Evolutionary conservation across 1,140 invertebrate species (phyloP), one percentile per base, ranked within the genome.

Genomic region (Arctopsyche grandis): DNA sequence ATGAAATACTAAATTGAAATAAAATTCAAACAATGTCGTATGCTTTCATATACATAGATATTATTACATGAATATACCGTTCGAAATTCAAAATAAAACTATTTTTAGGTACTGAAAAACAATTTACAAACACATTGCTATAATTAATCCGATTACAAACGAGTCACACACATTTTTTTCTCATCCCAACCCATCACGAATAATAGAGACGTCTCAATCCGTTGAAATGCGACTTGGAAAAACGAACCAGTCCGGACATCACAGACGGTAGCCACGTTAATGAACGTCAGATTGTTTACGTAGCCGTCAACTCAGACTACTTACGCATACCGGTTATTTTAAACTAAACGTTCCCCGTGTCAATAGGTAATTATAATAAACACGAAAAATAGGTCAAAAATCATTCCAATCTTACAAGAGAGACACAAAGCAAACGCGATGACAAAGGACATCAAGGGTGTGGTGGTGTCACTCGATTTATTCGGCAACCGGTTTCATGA

Each of bases 261-360:
- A 66, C 7, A 60, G 19, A 60, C 58, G 58, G 58, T 60, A 60
- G 58, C 58, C 58, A 22, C 58, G 58, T 60, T 60, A 60, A 60
- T 60, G 58, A 60, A 60, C 58, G 58, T 60, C 58, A 60, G 21
- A 60, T 60, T 60, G 58, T 60, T 60, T 60, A 60, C 58, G 58
- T 60, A 60, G 58, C 58, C 58, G n/a, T 16, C 21, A 12, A 12
- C 5, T 52, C 48, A 10, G 10, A 60, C 58, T 60, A 60, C 58
- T 60, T 60, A 60, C 58, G 21, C n/a, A 60, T 22, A 60, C 16
- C 16, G 58, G 16, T 60, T 21, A n/a, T 52, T 52, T 52, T 52
- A 19, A 52, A 52, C 48, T 52, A 19, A 52, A 52, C 48, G 48
- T 12, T 52, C 16, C 16, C 12, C 10, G 48, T 16, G 48, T 52